Base-by-base conservation (phyloP, 2,888 invertebrate species). In the Pterostichus madidus region DNA sequence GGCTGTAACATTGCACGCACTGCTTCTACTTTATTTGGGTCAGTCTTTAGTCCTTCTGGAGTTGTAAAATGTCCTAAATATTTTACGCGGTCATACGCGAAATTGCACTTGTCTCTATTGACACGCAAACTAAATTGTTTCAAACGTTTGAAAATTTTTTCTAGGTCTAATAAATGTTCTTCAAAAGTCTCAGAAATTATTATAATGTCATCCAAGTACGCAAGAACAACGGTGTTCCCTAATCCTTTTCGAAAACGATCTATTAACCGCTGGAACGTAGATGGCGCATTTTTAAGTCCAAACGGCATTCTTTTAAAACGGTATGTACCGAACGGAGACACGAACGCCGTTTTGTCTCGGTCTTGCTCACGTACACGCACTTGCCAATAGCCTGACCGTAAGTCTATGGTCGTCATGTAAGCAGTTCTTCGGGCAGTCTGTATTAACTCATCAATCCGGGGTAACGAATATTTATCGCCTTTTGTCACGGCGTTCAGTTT, bases 401-500 rank as follows among this genome's bases (percentile, higher is more conserved):
- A 75, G 75, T 75, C 75, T 6, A 75, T 75, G 1, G 49, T 75
- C 0, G 75, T 15, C 46, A 75, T 75, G 7, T 68, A 68, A 5
- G 10, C 2, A 0, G 84, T 35, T 35, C 7, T 32, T 6, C 6
- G 4, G 4, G 75, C 49, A n/a, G n/a, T n/a, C 1, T 75, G 13
- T 8, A 75, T 11, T 32, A 75, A n/a, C 2, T 75, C 32, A 5
- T 73, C 73, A 11, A 73, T 73, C 5, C 73, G 73, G 6, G 73
- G 73, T 1, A 39, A 11, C 13, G 73, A 49, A 8, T 75, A 75
- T 2, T n/a, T 8, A 13, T 75, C 75, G 13, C 49, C 24, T 13
- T n/a, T 17, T 17, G 75, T 75, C 7, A 35, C 35, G 2, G 31
- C 35, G 11, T 6, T 84, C 39, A 83, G 86, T 86, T 5, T 80